phyloP scores from a whole-genome alignment of 2,113 vertebrate species.

The Archilochus colubris region DNA sequence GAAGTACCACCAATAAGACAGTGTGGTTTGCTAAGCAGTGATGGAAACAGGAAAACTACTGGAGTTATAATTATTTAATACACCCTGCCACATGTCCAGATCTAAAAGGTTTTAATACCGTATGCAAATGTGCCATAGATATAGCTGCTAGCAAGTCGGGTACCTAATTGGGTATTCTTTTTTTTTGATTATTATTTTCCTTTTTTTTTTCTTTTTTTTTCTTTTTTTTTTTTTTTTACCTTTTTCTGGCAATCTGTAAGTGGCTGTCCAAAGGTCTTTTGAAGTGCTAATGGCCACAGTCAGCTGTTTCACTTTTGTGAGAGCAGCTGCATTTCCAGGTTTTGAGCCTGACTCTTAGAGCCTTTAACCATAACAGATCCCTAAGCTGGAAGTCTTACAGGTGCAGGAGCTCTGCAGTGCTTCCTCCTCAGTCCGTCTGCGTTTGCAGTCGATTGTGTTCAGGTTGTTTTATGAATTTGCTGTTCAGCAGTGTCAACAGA shows the following conservation, averaged over 20 bases:
- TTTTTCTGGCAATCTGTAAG: constrained; percentile 23
- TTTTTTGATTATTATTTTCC: not conserved
- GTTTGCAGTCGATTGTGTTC: constrained; percentile 18
- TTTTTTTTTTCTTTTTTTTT: not conserved
- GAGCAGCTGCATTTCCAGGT: constrained; percentile 45
- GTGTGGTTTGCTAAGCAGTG: constrained; percentile 75
- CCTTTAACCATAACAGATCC: constrained; percentile 19
- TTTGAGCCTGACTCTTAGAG: constrained; percentile 25
- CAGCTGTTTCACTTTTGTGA: not conserved
- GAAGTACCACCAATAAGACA: constrained; percentile 62
- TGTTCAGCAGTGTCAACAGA: constrained; percentile 37
- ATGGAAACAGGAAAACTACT: constrained; percentile 65
- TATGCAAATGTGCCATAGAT: constrained; percentile 39
- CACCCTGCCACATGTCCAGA: constrained; percentile 57
- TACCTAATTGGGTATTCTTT: constrained; percentile 18
- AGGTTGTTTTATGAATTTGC: not conserved
- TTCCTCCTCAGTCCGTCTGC: constrained; percentile 33
- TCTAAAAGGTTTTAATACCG: constrained; percentile 56
- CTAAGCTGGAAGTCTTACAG: constrained; percentile 23
- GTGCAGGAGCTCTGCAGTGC: constrained; percentile 34
- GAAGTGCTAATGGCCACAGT: constrained; percentile 8
- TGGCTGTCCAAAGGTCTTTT: constrained; percentile 30
- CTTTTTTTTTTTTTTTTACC: not conserved
- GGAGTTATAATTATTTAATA: constrained; percentile 59
- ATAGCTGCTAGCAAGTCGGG: constrained; percentile 69